Evolutionary conservation across 2,888 invertebrate species (phyloP), one percentile per base, ranked within the genome.

Genomic region (Hydraecia micacea): DNA sequence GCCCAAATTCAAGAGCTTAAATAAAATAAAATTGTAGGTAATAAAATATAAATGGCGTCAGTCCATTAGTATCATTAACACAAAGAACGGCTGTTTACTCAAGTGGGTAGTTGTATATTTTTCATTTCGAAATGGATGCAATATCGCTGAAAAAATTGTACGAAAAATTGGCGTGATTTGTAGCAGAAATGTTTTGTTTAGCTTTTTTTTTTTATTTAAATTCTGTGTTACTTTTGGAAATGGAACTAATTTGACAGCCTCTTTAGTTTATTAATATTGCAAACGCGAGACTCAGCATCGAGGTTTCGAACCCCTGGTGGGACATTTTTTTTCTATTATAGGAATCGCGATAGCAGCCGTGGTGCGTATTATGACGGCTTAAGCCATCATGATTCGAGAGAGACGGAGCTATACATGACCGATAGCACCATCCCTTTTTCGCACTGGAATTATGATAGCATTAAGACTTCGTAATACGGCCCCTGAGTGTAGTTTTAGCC

Each of bases 51-150:
- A 81, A 81, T 76, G 42, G 13, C 32, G 2, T 13, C n/a, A 21
- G 11, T 62, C 62, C 82, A 75, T 81, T 77, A 69, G 5, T 15
- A 65, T 18, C 68, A 73, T 77, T 73, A 73, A 32, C 21, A 36
- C 42, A 83, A 62, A 70, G 18, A 32, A 32, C 13, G 9, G n/a
- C 13, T 62, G 18, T 73, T 77, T 68, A n/a, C 65, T 39, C 1
- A 58, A 78, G 25, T 52, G 60, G 68, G 46, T 60, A 46, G 52
- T 62, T 82, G 55, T 71, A 36, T 74, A 65, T 71, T 69, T 74
- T 72, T 74, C 21, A 74, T 78, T 74, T 60, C 32, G n/a, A 69
- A 72, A 73, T 80, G 81, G 55, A 58, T 71, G 58, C 39, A 60
- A 49, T 76, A 25, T 58, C 18, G 52, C 5, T 66, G 28, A 13